Evolutionary conservation across 2,797 vertebrate species (phyloP), one percentile per base, ranked within the genome.

Genomic region (Meda fulgida): DNA sequence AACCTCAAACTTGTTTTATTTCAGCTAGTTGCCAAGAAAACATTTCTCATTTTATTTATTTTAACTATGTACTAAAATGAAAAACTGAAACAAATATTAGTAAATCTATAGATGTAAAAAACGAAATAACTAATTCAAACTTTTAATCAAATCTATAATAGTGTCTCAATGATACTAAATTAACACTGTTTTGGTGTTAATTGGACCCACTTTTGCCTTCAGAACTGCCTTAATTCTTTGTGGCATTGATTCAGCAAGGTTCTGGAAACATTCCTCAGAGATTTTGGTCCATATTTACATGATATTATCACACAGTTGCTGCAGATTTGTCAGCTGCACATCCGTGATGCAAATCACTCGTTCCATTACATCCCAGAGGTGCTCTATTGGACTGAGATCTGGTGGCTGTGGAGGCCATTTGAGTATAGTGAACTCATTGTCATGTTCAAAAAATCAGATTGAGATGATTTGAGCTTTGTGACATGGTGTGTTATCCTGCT

Each of bases 281-380:
- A 13, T 13, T 43, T 13, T 26, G 55, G 19, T 21, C 7, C 1
- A 53, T 53, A 53, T 53, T 53, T 1, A 53, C 23, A n/a, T 5
- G 80, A 90, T 40, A 55, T 80, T 81, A 88, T 92, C 88, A 91
- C 26, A 0, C 83, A 90, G 87, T 90, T 91, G 85, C 73, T 86
- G 87, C 84, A 92, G 89, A 91, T 92, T 93, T 92, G 86, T 92
- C 80, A 38, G 91, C 87, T 92, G 88, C 86, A 91, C 87, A 91
- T 93, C 87, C 55, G 89, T 89, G 71, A 91, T 91, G 88, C 0
- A 1, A 91, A 87, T 90, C 84, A 92, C 85, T 63, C 23, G 3
- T 90, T 91, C 85, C 88, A 90, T 65, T 84, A 87, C 83, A 89
- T 84, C 63, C 69, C 77, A 88, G 82, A 87, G n/a, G 16, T 90